These are phyloP conservation scores for Drosophila burlai DNA, from an alignment of 1,140 invertebrate species.

Conservation along the genomic window DNA sequence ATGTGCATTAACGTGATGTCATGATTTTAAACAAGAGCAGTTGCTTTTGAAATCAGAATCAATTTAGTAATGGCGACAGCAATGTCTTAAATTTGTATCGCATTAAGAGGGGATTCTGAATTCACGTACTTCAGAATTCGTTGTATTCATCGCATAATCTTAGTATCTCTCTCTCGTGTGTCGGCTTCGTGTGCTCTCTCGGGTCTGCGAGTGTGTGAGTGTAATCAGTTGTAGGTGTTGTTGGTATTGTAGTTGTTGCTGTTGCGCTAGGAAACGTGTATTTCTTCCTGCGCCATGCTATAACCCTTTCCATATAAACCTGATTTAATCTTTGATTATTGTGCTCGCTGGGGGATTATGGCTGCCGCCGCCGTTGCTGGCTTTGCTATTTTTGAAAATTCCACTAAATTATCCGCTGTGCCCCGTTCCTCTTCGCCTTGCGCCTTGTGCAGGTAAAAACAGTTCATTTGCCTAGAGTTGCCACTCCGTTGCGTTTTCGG, in stretches of 20 bases:
- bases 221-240: slow-evolving; percentile 68
- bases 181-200: slow-evolving; percentile 17
- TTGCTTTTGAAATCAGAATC: neutral
- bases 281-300: slow-evolving; percentile 80
- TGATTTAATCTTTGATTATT: slow-evolving; percentile 84
- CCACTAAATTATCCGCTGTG: slow-evolving; percentile 79
- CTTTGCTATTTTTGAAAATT: slow-evolving; percentile 82
- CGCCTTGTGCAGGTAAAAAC: slow-evolving; percentile 72
- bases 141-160: slow-evolving; percentile 16
- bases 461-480: slow-evolving; percentile 79
- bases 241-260: slow-evolving; percentile 58
- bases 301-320: slow-evolving; percentile 82
- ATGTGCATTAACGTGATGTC: too few species aligned
- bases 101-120: neutral
- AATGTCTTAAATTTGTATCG: neutral
- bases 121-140: neutral
- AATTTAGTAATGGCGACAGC: neutral
- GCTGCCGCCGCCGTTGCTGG: slow-evolving; percentile 51
- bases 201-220: slow-evolving; percentile 18
- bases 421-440: slow-evolving; percentile 18
- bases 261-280: slow-evolving; percentile 80
- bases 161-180: slow-evolving; percentile 28
- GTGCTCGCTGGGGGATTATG: slow-evolving; percentile 56
- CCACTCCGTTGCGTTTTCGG: slow-evolving; percentile 34
- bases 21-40: neutral